A percentile compares a stretch with the other conserved stretches of the same genome.
Conservation (phyloP, 2,888 invertebrate species). For the Patella caerulea region DNA sequence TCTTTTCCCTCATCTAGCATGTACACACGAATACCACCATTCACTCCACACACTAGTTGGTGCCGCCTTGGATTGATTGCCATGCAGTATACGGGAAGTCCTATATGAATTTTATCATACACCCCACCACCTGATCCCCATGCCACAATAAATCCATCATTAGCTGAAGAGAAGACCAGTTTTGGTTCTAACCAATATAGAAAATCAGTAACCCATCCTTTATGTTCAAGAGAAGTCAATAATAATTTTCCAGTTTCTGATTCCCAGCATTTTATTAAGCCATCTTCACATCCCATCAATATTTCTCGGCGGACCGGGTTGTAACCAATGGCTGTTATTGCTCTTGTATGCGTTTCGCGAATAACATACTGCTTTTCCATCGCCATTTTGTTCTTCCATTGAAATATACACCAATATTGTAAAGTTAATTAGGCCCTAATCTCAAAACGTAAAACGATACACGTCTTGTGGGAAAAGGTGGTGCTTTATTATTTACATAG, state of each 20-base stretch:
- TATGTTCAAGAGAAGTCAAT: constrained; percentile 62
- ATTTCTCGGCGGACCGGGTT: constrained; percentile 68
- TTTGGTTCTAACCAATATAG: constrained; percentile 68
- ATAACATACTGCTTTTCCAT: constrained; percentile 68
- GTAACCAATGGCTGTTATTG: constrained; percentile 68
- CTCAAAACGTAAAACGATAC: no score
- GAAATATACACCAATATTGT: no score
- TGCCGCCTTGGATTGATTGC: constrained; percentile 64
- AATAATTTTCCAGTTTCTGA: constrained; percentile 66
- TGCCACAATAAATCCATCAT: constrained; percentile 66
- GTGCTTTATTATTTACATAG: no score
- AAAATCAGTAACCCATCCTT: constrained; percentile 71
- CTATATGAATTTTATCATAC: constrained; percentile 63
- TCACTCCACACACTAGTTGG: constrained; percentile 69
- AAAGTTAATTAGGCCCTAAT: no score
- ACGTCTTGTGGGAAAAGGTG: no score
- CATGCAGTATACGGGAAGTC: constrained; percentile 69
- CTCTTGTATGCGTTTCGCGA: constrained; percentile 65
- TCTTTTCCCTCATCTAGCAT: constrained; percentile 66
- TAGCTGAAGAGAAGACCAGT: constrained; percentile 67
- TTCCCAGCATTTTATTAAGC: constrained; percentile 68
- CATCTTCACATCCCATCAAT: constrained; percentile 70
- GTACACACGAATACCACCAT: constrained; percentile 65
- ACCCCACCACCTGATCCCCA: constrained; percentile 65
- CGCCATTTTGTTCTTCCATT: constrained; percentile 57